A percentile compares a stretch with the other conserved stretches of the same genome.
phyloP scores from a whole-genome alignment of 2,888 invertebrate species.

The Poecilus cupreus region DNA sequence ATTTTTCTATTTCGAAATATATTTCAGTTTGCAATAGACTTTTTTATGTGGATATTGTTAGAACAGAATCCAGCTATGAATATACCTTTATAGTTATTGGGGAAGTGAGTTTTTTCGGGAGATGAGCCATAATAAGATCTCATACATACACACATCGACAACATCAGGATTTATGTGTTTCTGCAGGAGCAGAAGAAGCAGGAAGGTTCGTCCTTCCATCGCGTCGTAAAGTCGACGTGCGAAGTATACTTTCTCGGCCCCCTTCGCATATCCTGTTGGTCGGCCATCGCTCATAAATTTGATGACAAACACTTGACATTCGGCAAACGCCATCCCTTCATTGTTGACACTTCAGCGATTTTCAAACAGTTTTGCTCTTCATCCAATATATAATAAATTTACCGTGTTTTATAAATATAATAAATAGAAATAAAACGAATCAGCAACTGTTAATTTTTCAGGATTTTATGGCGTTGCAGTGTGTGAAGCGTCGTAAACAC shows the following conservation, averaged over 20 bases:
- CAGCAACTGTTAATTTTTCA: too few species aligned
- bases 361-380: conserved; percentile 18
- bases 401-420: too few species aligned
- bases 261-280: conserved; percentile 35
- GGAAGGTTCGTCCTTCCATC: neutral
- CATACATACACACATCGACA: conserved; percentile 29
- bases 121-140: conserved; percentile 27
- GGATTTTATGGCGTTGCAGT: neutral
- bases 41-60: conserved; percentile 22
- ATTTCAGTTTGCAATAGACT: neutral
- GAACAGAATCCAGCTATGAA: neutral
- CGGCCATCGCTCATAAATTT: conserved; percentile 52
- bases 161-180: conserved; percentile 41
- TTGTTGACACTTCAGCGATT: conserved; percentile 38
- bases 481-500: neutral
- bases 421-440: too few species aligned
- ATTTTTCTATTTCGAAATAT: neutral
- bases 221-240: conserved; percentile 42
- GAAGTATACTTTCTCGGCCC: conserved; percentile 44
- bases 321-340: conserved; percentile 36
- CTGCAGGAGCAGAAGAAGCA: neutral
- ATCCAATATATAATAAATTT: neutral
- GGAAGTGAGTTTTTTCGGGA: conserved; percentile 16
- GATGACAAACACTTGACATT: conserved; percentile 56
- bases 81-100: conserved; percentile 34